Evolutionary conservation across 2,113 vertebrate genomes (phyloP).

Genomic region (Pangasianodon hypophthalmus): DNA sequence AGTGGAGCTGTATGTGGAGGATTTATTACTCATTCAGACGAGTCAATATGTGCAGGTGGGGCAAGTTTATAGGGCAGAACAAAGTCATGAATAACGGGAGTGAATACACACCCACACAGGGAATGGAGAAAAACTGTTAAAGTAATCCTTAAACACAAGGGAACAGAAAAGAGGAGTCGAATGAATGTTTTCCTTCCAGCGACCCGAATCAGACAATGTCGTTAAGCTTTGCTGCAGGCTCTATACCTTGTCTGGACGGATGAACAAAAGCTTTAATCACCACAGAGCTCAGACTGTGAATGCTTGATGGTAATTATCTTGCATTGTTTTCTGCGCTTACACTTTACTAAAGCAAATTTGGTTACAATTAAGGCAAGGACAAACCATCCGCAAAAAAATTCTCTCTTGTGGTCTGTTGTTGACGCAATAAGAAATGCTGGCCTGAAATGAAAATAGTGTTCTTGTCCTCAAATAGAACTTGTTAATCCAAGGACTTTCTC

Average conservation of each 20-base stretch:
- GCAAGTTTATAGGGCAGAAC: conserved; percentile 27
- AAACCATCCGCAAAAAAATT: not conserved
- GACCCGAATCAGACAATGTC: conserved; percentile 10
- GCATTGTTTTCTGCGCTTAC: conserved; percentile 26
- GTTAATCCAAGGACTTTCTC: not conserved
- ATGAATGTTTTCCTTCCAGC: conserved; percentile 29
- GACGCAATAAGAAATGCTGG: conserved; percentile 4
- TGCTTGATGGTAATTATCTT: conserved; percentile 39
- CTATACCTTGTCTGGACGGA: conserved; percentile 28
- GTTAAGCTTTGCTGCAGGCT: conserved; percentile 44
- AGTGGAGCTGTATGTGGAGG: conserved; percentile 8
- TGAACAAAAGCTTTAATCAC: conserved; percentile 5
- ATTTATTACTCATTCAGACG: conserved; percentile 28
- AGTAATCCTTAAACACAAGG: conserved; percentile 28
- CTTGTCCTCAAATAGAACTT: conserved; percentile 1
- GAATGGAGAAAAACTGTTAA: conserved; percentile 3
- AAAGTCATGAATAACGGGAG: conserved; percentile 23
- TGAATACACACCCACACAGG: conserved; percentile 40
- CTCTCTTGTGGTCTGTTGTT: not conserved
- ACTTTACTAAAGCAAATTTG: conserved; percentile 28
- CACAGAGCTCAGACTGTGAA: conserved; percentile 15
- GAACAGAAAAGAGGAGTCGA: conserved; percentile 15
- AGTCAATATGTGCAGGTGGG: conserved; percentile 24
- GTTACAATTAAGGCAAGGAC: conserved; percentile 13
- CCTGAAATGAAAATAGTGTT: conserved; percentile 12